Conservation (phyloP, 2,113 vertebrate species). For the Passer domesticus region DNA sequence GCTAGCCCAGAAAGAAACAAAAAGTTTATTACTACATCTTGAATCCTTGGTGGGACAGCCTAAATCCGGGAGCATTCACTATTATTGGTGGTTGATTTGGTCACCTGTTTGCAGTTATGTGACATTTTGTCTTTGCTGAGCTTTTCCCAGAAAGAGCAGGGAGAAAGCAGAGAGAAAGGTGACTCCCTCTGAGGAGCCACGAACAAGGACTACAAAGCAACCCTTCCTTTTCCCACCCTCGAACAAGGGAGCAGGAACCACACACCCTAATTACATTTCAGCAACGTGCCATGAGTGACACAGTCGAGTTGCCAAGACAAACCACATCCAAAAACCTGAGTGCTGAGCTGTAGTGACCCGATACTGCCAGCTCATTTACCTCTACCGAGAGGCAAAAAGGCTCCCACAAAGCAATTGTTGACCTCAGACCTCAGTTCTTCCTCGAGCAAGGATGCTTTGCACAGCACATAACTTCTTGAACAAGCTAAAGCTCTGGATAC, state of each 20-base stretch:
- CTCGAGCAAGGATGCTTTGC: not conserved
- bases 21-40: rapidly evolving
- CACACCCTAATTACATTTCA: conserved; percentile 9
- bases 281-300: not conserved
- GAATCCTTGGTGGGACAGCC: not conserved
- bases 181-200: not conserved
- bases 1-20: not conserved
- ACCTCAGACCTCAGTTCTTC: not conserved
- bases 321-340: not conserved
- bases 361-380: not conserved
- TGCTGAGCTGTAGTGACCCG: not conserved
- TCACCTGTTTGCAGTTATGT: not conserved
- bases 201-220: not conserved
- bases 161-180: not conserved
- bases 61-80: not conserved
- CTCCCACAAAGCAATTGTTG: not conserved
- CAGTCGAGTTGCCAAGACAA: not conserved
- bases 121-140: not conserved
- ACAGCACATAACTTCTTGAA: not conserved
- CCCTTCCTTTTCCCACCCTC: not conserved
- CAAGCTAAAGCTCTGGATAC: not conserved
- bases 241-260: not conserved
- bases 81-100: not conserved
- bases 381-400: not conserved
- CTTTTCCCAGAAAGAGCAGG: not conserved